Evolutionary conservation across 92 coral and sea anemone genomes (phyloP), one percentile per base, ranked within the genome.

Genomic region (Epizoanthus scotinus): DNA sequence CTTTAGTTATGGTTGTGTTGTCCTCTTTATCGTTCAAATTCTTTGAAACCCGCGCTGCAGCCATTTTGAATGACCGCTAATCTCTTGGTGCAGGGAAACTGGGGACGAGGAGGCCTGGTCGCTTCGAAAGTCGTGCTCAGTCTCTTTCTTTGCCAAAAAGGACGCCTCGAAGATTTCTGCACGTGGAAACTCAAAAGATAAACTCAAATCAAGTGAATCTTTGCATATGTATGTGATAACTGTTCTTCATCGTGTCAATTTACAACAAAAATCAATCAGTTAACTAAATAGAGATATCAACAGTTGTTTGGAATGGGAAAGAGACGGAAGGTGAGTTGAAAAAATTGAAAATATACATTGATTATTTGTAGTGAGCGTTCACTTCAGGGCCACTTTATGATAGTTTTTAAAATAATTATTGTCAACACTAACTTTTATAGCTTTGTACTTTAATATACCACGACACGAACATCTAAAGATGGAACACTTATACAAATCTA

Each of bases 1-100:
- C 84, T 80, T 91, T 94, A n/a, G 93, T 70, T 19, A 94, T 87
- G 17, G 84, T 82, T 67, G 29, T 68, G 13, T 56, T 79, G 7
- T 57, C 87, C 24, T 58, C 47, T 68, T 69, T n/a, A 22, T 34
- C 80, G 0, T 24, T 67, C 15, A 8, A 63, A 22, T 8, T 20
- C 66, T 36, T 68, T 40, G 71, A 26, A 44, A 44, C 50, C 50
- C 50, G 50, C 55, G 21, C 56, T 15, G 63, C 67, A 62, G 87
- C 42, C 84, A 63, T 82, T 19, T 56, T 70, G 55, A 18, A 42
- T 1, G 27, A 6, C 47, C 61, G n/a, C 24, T 86, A 79, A 0
- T 50, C 8, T 6, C 21, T 28, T 21, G 53, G 34, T 25, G 31
- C 82, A 38, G 27, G 0, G 44, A 5, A n/a, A 49, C 86, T 86